A percentile compares a stretch with the other conserved stretches of the same genome.
phyloP scores from a whole-genome alignment of 2,888 invertebrate species.

The Dolichomitus sp. region DNA sequence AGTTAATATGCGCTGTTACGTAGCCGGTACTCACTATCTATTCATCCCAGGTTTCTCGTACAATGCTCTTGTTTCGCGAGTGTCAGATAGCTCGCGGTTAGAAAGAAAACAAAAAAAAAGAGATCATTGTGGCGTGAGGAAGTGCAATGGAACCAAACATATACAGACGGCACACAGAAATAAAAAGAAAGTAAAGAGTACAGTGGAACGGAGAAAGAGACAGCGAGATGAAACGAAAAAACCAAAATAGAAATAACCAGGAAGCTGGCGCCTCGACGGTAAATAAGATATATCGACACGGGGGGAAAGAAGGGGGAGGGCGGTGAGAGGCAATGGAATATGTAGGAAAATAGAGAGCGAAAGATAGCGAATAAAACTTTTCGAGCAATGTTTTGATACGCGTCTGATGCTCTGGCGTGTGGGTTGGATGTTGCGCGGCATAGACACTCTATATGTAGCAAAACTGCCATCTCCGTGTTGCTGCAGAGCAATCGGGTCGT shows the following conservation, averaged over 20 bases:
- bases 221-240: background rate
- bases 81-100: background rate
- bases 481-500: conserved; percentile 26
- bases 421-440: conserved; percentile 8
- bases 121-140: background rate
- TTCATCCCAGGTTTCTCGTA: background rate
- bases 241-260: conserved; percentile 48
- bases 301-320: conserved; percentile 8
- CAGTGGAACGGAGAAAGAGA: background rate
- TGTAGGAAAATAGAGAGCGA: conserved; percentile 33
- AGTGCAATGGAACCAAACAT: background rate
- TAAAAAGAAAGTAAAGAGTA: background rate
- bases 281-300: conserved; percentile 58
- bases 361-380: conserved; percentile 61
- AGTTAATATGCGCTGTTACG: conserved; percentile 29
- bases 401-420: conserved; percentile 39
- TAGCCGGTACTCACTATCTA: background rate
- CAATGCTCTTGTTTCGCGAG: background rate
- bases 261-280: conserved; percentile 58
- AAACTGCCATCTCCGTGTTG: conserved; percentile 33
- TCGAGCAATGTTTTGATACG: conserved; percentile 63
- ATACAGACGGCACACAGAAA: background rate
- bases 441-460: conserved; percentile 22
- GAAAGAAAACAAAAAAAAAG: conserved; percentile 1
- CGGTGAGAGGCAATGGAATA: conserved; percentile 14